Conservation (phyloP, 2,113 vertebrate genomes). For the Pogona vitticeps region DNA sequence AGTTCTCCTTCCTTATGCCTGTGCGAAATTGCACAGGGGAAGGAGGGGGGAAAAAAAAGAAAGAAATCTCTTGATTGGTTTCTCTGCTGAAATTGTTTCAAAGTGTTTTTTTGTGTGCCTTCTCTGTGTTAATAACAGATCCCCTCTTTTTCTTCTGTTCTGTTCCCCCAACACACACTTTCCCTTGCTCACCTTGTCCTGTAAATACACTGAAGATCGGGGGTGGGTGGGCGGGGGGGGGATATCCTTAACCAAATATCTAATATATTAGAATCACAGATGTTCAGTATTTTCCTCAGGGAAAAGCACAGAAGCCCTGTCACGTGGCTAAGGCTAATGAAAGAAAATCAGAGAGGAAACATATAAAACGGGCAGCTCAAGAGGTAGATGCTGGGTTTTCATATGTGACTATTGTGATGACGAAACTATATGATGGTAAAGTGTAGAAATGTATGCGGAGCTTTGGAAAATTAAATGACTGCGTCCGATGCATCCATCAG, state of each 20-base stretch:
- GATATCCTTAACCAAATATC: slow-evolving; percentile 34
- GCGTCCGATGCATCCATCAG: not conserved
- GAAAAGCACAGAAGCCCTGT: not conserved
- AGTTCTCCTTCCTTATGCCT: slow-evolving; percentile 66
- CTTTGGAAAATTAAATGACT: not conserved
- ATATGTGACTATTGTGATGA: not conserved
- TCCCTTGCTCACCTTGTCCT: not conserved
- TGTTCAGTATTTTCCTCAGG: not conserved
- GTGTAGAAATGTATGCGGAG: not conserved
- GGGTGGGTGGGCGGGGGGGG: not conserved
- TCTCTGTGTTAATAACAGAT: slow-evolving; percentile 47
- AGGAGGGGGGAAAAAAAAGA: not conserved
- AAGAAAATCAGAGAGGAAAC: not conserved
- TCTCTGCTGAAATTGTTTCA: slow-evolving; percentile 55
- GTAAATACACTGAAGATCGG: slow-evolving; percentile 10
- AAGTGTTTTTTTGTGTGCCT: slow-evolving; percentile 30
- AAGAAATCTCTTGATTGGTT: slow-evolving; percentile 50
- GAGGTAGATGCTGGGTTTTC: not conserved
- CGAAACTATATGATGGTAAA: not conserved
- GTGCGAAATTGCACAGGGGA: slow-evolving; percentile 41
- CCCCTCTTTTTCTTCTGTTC: not conserved
- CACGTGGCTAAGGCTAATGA: not conserved
- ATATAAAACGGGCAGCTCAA: not conserved
- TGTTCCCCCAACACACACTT: not conserved
- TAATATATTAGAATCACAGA: slow-evolving; percentile 35